phyloP scores from a whole-genome alignment of 2,888 invertebrate genomes.

The Tipula confusa region DNA sequence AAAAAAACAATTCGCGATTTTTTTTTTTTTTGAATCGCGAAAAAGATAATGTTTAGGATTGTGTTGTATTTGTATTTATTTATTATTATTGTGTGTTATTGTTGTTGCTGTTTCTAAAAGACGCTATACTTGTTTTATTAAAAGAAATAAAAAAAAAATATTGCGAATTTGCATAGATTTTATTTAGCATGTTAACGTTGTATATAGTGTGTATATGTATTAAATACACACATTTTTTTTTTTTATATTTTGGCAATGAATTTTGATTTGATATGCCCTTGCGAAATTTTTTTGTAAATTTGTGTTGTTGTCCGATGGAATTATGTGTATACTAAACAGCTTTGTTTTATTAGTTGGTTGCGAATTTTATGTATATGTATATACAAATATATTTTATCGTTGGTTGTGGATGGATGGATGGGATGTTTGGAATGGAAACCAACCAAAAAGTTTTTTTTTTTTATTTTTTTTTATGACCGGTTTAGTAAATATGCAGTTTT shows the following conservation, averaged over 20 bases:
- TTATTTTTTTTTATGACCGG: conserved; percentile 21
- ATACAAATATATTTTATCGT: not conserved
- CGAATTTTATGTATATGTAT: not conserved
- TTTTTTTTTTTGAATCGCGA: conserved; percentile 26
- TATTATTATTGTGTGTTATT: not conserved
- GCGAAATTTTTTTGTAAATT: conserved; percentile 8
- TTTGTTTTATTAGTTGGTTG: conserved; percentile 27
- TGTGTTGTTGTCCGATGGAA: conserved; percentile 14
- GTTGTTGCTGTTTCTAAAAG: conserved; percentile 26
- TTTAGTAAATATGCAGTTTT: conserved; percentile 25
- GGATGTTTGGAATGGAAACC: conserved; percentile 28
- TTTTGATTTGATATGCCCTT: conserved; percentile 31
- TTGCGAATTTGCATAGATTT: conserved; percentile 30
- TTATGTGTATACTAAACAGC: not conserved
- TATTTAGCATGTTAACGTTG: conserved; percentile 20
- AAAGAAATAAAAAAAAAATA: not conserved
- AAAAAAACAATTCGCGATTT: conserved; percentile 14
- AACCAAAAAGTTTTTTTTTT: not conserved
- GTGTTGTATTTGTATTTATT: conserved; percentile 26
- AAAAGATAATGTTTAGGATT: conserved; percentile 28
- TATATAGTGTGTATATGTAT: not conserved
- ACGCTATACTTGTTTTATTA: conserved; percentile 29
- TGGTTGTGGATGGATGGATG: conserved; percentile 29
- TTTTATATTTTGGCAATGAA: conserved; percentile 30
- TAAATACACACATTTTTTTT: not conserved